Evolutionary conservation across 2,888 invertebrate species (phyloP).

Genomic region (Seira ritae): DNA sequence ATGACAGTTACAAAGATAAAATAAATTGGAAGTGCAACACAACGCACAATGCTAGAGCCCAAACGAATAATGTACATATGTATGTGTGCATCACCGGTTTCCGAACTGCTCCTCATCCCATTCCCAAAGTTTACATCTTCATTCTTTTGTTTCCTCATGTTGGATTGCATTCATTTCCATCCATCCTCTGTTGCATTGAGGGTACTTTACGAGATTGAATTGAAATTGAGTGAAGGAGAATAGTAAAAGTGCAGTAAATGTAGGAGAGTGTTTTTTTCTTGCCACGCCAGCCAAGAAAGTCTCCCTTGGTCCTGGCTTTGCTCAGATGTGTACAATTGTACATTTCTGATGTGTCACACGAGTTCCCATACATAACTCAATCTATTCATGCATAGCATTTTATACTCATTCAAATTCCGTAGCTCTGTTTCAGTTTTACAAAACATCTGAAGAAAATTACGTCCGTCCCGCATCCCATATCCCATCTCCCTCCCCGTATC

Average conservation of each 20-base stretch:
- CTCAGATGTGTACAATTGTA: no score
- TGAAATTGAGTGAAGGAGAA: slow-evolving; percentile 44
- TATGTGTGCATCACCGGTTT: no score
- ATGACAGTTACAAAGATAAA: slow-evolving; percentile 2
- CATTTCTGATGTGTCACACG: no score
- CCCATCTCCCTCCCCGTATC: slow-evolving; percentile 37
- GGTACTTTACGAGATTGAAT: slow-evolving; percentile 60
- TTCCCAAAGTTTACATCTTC: no score
- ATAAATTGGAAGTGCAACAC: neutral
- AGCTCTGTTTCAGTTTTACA: neutral
- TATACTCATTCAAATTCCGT: slow-evolving; percentile 41
- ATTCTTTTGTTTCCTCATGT: slow-evolving; percentile 13
- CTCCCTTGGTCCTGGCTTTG: no score
- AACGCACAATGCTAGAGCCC: neutral
- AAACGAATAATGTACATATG: no score
- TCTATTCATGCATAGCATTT: slow-evolving; percentile 58
- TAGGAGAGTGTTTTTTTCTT: neutral
- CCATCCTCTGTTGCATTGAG: slow-evolving; percentile 55
- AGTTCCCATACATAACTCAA: neutral
- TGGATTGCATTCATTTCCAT: no score
- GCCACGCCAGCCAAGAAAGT: no score
- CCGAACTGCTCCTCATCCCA: no score
- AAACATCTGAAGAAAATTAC: neutral
- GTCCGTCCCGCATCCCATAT: slow-evolving; percentile 20
- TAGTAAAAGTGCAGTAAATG: slow-evolving; percentile 32